Base-by-base conservation (phyloP, 2,888 invertebrate species). In the Drosophila meridionalis region DNA sequence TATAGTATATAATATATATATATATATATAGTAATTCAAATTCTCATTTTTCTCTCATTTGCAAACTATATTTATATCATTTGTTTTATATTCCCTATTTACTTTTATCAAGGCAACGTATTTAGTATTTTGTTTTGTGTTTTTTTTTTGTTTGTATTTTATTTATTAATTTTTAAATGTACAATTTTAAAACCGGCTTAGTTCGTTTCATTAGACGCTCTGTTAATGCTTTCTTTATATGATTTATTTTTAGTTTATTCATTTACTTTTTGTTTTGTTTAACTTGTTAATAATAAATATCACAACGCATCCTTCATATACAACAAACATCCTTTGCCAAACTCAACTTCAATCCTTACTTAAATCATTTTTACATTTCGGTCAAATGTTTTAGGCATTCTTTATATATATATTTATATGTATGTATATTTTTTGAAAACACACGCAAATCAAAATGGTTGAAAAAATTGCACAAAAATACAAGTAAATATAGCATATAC, bases 221-320 rank as follows among this genome's bases (percentile, higher is more conserved):
- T 72, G 70, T 74, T 82, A 73, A 76, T 68, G 61, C 28, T 69
- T 67, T 74, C 45, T 40, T 81, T 76, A 30, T 5, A 60, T 65
- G 40, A 68, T 67, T 66, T 81, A 63, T 80, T 77, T 78, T 50
- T 78, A 70, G 71, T 80, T 79, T 60, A 55, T 70, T 80, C 71
- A 26, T 34, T 52, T 20, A 34, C 11, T 50, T 38, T 53, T 36
- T 73, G 76, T 78, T 71, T 71, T 65, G 76, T 83, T 70, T 82
- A 69, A 78, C 80, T 89, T 88, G 85, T 92, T 92, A 84, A 91
- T 90, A 91, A 92, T 92, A 93, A 93, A 93, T 93, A 93, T 93
- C 93, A 93, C 93, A 93, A 93, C 93, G 92, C 93, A 90, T 91
- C 91, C 91, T 88, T 86, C 82, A 83, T 81, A 82, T 86, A 76